Percentiles rank a stretch among this genome's conserved stretches.
Conservation (phyloP, 1,140 invertebrate genomes). For the Fopius arisanus region DNA sequence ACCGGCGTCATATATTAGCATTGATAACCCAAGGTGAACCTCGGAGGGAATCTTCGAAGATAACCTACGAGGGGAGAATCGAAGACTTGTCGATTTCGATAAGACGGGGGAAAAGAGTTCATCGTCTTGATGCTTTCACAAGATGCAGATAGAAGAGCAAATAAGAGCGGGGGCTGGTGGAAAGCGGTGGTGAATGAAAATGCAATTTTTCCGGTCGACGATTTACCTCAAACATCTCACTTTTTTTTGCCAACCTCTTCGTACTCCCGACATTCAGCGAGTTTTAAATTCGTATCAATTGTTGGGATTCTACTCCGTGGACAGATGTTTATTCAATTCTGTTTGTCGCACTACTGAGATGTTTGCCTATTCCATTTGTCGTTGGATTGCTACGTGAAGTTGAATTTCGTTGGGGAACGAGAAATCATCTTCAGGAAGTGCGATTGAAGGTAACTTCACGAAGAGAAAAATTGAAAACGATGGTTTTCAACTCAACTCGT, state of each 20-base stretch:
- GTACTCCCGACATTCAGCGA: slow-evolving; percentile 52
- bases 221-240: slow-evolving; percentile 32
- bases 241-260: slow-evolving; percentile 18
- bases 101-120: not conserved
- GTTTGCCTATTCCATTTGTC: slow-evolving; percentile 51
- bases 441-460: not conserved
- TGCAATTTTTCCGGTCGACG: slow-evolving; percentile 59
- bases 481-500: no score
- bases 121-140: slow-evolving; percentile 26
- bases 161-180: not conserved
- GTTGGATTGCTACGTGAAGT: not conserved
- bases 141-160: slow-evolving; percentile 22
- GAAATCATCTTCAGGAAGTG: not conserved
- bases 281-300: slow-evolving; percentile 61
- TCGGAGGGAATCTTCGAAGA: slow-evolving; percentile 27
- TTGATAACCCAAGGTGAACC: slow-evolving; percentile 50
- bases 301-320: slow-evolving; percentile 47
- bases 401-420: not conserved
- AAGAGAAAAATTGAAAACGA: no score
- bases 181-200: slow-evolving; percentile 37
- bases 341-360: slow-evolving; percentile 54
- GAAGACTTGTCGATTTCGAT: slow-evolving; percentile 21
- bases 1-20: slow-evolving; percentile 49
- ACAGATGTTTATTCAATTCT: slow-evolving; percentile 63
- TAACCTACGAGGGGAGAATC: slow-evolving; percentile 45